Evolutionary conservation across 2,113 vertebrate genomes (phyloP).

Genomic region (Thunnus maccoyii): DNA sequence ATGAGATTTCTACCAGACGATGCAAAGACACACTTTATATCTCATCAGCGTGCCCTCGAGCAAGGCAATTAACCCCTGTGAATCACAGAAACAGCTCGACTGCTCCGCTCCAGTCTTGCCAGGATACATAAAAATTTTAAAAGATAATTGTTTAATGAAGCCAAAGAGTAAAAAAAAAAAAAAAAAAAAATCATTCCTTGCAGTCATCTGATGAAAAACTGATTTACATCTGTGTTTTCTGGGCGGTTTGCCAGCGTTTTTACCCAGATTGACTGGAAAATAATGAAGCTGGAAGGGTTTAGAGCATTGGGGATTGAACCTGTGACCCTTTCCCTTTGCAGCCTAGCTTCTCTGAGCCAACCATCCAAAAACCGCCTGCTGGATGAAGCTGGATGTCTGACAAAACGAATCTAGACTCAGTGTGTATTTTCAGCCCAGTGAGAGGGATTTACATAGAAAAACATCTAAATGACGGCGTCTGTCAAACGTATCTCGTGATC

Average conservation of each 20-base stretch:
- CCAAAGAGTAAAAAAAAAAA: background rate
- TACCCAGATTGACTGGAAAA: background rate
- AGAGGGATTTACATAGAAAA: constrained; percentile 23
- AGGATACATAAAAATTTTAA: no score
- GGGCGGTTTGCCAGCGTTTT: background rate
- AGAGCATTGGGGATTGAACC: constrained; percentile 12
- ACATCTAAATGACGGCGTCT: constrained; percentile 1
- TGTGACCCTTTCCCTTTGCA: background rate
- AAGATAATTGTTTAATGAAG: background rate
- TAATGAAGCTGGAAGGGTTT: constrained; percentile 3
- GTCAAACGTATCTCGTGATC: background rate
- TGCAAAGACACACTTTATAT: no score
- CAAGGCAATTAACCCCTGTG: no score
- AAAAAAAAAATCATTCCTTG: background rate
- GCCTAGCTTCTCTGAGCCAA: background rate
- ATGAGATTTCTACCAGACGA: no score
- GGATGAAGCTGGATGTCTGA: background rate
- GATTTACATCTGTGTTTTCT: background rate
- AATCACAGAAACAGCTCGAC: no score
- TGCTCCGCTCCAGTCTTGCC: no score
- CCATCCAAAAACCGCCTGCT: background rate
- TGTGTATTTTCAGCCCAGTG: background rate
- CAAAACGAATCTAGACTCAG: no score
- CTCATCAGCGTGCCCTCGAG: no score
- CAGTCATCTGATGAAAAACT: background rate